Evolutionary conservation across 1,140 invertebrate species (phyloP), one percentile per base, ranked within the genome.

Genomic region (Megathymus violae): DNA sequence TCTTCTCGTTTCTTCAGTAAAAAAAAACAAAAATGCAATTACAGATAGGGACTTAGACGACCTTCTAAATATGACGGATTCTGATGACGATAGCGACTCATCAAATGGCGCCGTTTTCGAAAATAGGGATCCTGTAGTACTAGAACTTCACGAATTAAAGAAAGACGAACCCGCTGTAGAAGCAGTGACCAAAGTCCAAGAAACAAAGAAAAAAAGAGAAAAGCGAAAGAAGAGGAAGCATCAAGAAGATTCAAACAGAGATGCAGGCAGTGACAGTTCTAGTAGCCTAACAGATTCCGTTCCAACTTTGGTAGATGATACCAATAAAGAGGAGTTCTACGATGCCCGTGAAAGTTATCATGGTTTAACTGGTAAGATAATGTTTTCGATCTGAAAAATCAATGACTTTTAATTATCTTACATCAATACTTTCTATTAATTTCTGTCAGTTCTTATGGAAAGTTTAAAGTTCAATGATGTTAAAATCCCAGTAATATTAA

Each of bases 281-380:
- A 75, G 74, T 16, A 75, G 17, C 11, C 11, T 56, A 9, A 76
- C 80, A 5, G 80, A 74, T 7, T 52, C 56, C 1, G 41, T 61
- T 4, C 67, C 67, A 4, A 46, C 61, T 27, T 17, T 52, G 5
- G 40, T 62, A n/a, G 62, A 74, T n/a, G 68, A 68, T 0, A 16
- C 40, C 4, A 43, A 44, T n/a, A 79, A 76, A 56, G 84, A 87
- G 51, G 68, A 85, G 27, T 87, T 82, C 40, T 87, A 75, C 64
- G 84, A 87, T 66, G 84, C 84, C 4, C 74, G 66, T 50, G 84
- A 78, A 60, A 87, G 82, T 60, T 82, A 70, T 46, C 76, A 85
- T 62, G 66, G 27, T 14, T 54, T 83, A 9, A 40, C 69, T 67
- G 76, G 84, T 80, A 68, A n/a, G n/a, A n/a, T n/a, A n/a, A n/a